phyloP scores from a whole-genome alignment of 2,797 vertebrate genomes.

The Poeciliopsis paucimaculata region DNA sequence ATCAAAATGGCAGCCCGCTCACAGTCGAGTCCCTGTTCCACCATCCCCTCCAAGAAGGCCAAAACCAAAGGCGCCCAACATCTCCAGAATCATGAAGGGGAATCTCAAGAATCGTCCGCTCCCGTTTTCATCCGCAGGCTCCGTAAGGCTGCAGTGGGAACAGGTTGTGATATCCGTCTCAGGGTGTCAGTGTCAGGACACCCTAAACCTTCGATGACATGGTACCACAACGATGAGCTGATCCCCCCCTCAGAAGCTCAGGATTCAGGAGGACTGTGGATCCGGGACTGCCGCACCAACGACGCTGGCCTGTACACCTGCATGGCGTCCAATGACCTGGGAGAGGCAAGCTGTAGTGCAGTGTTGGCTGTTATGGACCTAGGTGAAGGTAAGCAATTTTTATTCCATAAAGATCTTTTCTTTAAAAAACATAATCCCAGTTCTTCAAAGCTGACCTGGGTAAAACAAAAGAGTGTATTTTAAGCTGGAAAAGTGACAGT shows the following conservation, averaged over 20 bases:
- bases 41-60: constrained; percentile 81
- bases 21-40: constrained; percentile 61
- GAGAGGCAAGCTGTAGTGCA: constrained; percentile 85
- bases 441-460: constrained; percentile 5
- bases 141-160: constrained; percentile 86
- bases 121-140: constrained; percentile 87
- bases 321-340: constrained; percentile 84
- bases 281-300: constrained; percentile 83
- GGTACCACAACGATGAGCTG: constrained; percentile 86
- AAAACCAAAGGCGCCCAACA: constrained; percentile 72
- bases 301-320: constrained; percentile 92
- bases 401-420: background rate
- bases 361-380: constrained; percentile 90
- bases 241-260: constrained; percentile 71
- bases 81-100: constrained; percentile 23
- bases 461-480: constrained; percentile 20
- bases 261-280: constrained; percentile 88
- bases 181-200: constrained; percentile 84
- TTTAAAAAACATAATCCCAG: background rate
- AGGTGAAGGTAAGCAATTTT: constrained; percentile 84
- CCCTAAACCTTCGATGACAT: constrained; percentile 85
- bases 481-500: background rate
- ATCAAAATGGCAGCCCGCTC: constrained; percentile 62
- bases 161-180: constrained; percentile 88
- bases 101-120: constrained; percentile 36